These are phyloP conservation scores for Sebastolobus alascanus DNA, from an alignment of 2,797 vertebrate species.

Conservation along the genomic window DNA sequence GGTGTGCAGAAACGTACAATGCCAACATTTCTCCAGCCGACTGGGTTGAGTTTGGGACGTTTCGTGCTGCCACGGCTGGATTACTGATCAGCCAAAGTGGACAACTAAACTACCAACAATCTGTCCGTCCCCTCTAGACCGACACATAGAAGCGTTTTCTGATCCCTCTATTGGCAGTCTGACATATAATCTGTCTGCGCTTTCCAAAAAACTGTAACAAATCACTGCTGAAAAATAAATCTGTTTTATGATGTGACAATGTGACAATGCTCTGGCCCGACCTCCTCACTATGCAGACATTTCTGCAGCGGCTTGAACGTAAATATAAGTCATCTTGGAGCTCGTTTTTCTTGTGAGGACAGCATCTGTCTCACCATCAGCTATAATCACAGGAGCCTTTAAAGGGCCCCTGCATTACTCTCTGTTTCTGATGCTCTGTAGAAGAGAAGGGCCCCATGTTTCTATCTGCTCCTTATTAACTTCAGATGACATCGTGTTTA, in stretches of 20 bases:
- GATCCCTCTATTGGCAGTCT: not conserved
- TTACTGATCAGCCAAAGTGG: not conserved
- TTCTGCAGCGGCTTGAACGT: not conserved
- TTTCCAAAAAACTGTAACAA: not conserved
- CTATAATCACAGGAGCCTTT: not conserved
- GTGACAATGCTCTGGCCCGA: not conserved
- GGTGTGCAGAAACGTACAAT: not conserved
- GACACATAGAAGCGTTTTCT: not conserved
- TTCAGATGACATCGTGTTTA: conserved; percentile 19
- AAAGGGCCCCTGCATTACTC: not conserved
- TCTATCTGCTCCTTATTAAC: not conserved
- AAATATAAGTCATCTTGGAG: not conserved
- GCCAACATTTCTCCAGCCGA: not conserved
- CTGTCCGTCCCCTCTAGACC: too few relatives aligned
- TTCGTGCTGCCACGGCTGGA: not conserved
- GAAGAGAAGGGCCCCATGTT: conserved; percentile 1
- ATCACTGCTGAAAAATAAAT: not conserved
- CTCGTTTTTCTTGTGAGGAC: not conserved
- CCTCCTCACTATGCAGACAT: not conserved
- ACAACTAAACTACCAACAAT: not conserved
- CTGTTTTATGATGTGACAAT: conserved; percentile 6
- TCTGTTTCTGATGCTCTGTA: not conserved
- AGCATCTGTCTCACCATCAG: not conserved
- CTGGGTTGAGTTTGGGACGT: not conserved
- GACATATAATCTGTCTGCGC: not conserved